These are phyloP conservation scores for Meiosimyza decipiens DNA, from an alignment of 2,888 invertebrate species.

Conservation along the genomic window DNA sequence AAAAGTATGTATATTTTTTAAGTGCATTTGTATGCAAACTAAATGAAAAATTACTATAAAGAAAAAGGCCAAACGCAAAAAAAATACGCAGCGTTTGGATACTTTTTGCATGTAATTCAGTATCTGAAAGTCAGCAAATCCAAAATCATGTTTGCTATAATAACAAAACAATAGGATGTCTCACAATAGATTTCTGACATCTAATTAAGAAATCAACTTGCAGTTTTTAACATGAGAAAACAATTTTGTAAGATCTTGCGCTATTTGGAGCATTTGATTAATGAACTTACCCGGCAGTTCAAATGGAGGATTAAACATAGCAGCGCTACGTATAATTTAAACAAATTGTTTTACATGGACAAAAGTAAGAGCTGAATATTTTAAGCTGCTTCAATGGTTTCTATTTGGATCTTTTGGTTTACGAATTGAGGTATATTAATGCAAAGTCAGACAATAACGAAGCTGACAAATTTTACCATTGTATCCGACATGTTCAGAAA, in stretches of 20 bases:
- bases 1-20: not conserved
- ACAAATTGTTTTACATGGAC: conserved; percentile 11
- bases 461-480: no score
- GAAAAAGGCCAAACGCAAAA: conserved; percentile 8
- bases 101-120: no score
- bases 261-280: conserved; percentile 43
- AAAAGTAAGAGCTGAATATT: no score
- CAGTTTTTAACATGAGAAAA: conserved; percentile 46
- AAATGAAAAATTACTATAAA: conserved; percentile 28
- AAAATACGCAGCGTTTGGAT: not conserved
- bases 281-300: conserved; percentile 35
- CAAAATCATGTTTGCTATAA: conserved; percentile 36
- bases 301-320: conserved; percentile 11
- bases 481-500: no score
- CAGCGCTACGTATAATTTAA: conserved; percentile 8
- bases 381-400: no score
- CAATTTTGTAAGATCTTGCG: conserved; percentile 36
- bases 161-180: conserved; percentile 39
- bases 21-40: conserved; percentile 39
- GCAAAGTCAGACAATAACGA: no score
- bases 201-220: conserved; percentile 47
- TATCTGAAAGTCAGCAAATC: conserved; percentile 7
- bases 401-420: no score
- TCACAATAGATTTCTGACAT: conserved; percentile 37
- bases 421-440: no score